Conservation (phyloP, 2,888 invertebrate species). For the Drosophila lacicola region DNA sequence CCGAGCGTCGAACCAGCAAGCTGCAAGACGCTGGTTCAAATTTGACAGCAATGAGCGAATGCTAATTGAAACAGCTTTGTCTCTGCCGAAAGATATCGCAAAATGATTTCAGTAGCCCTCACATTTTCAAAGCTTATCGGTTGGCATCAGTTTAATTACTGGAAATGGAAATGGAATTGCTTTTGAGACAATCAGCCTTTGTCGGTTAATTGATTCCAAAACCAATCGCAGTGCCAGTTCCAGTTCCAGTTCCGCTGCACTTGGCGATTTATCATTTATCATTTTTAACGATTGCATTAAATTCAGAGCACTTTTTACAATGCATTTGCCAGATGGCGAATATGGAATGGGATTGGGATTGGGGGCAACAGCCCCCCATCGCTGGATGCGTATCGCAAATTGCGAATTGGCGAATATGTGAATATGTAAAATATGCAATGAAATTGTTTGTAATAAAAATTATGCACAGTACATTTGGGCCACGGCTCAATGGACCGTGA, state of each 20-base stretch:
- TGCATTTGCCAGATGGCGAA: slow-evolving; percentile 47
- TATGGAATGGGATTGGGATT: slow-evolving; percentile 31
- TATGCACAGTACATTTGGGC: slow-evolving; percentile 75
- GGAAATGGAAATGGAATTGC: slow-evolving; percentile 6
- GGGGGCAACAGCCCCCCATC: slow-evolving; percentile 17
- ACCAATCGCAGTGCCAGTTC: background rate
- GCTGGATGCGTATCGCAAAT: slow-evolving; percentile 28
- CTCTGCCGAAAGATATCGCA: no score
- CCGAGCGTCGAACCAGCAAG: no score
- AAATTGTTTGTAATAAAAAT: slow-evolving; percentile 76
- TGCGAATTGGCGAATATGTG: slow-evolving; percentile 38
- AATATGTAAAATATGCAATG: slow-evolving; percentile 58
- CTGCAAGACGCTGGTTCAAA: no score
- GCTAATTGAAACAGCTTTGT: no score
- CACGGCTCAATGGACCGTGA: slow-evolving; percentile 65
- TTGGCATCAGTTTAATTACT: slow-evolving; percentile 2
- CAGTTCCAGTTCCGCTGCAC: slow-evolving; percentile 17
- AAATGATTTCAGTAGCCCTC: no score
- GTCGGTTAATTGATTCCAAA: slow-evolving; percentile 5
- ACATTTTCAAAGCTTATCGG: no score
- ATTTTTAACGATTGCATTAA: slow-evolving; percentile 71
- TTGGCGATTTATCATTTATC: slow-evolving; percentile 57
- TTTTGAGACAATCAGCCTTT: slow-evolving; percentile 4
- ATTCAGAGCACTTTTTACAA: slow-evolving; percentile 51
- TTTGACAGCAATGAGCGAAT: no score